Conservation (phyloP, 2,888 invertebrate species). For the Drosophila pegasa region DNA sequence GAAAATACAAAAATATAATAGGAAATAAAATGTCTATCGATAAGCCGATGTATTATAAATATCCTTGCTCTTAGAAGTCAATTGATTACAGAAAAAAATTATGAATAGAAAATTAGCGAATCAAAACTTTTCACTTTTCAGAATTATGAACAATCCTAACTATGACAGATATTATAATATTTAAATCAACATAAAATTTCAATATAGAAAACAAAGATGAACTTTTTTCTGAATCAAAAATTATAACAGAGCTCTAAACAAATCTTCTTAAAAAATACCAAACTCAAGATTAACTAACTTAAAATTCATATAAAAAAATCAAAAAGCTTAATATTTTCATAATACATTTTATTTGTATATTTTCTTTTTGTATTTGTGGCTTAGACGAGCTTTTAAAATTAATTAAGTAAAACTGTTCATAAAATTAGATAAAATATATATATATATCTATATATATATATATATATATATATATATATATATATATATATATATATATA, state of each 20-base stretch:
- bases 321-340: slow-evolving; percentile 51
- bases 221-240: neutral
- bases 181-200: neutral
- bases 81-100: neutral
- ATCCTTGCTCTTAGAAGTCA: neutral
- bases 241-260: neutral
- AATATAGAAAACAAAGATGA: neutral
- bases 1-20: slow-evolving; percentile 3
- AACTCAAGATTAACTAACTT: neutral
- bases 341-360: slow-evolving; percentile 63
- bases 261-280: neutral
- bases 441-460: slow-evolving; percentile 22
- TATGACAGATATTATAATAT: neutral
- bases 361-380: slow-evolving; percentile 51
- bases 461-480: too few species aligned
- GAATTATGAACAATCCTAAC: neutral
- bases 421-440: slow-evolving; percentile 68
- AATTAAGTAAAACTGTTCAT: slow-evolving; percentile 69
- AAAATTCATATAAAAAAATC: neutral
- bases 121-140: too few species aligned
- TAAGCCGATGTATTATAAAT: neutral
- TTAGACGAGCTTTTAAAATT: slow-evolving; percentile 62
- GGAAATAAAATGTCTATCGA: neutral
- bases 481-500: too few species aligned
- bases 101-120: neutral